Conservation (phyloP, 2,888 invertebrate species). For the Rhagophthalmus giganteus region DNA sequence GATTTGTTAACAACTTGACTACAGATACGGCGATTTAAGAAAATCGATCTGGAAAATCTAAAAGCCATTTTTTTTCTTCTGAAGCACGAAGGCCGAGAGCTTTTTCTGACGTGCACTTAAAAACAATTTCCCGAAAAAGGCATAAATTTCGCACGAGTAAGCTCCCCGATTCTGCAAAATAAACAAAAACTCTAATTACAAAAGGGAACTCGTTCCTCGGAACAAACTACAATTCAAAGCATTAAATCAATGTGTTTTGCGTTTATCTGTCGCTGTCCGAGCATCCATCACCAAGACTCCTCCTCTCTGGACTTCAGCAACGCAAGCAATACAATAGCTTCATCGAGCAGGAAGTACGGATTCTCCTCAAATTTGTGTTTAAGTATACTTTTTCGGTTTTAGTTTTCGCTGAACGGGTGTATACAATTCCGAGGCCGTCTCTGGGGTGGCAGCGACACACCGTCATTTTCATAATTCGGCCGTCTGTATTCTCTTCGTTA, state of each 20-base stretch:
- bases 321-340: conserved; percentile 27
- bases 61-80: background rate
- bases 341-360: conserved; percentile 27
- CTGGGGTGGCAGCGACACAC: conserved; percentile 42
- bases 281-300: conserved; percentile 55
- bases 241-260: conserved; percentile 58
- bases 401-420: conserved; percentile 27
- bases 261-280: conserved; percentile 56
- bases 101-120: conserved; percentile 31
- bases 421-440: conserved; percentile 30
- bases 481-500: conserved; percentile 62
- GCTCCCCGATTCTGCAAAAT: conserved; percentile 31
- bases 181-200: conserved; percentile 50
- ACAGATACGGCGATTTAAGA: background rate
- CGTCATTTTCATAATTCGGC: conserved; percentile 65
- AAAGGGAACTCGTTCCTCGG: conserved; percentile 54
- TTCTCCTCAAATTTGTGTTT: conserved; percentile 23
- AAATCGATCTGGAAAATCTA: background rate
- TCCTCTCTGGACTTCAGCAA: conserved; percentile 42
- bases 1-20: no score
- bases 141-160: conserved; percentile 31
- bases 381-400: conserved; percentile 30
- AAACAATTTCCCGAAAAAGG: conserved; percentile 25
- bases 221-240: conserved; percentile 54
- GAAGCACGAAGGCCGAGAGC: conserved; percentile 2